Conservation (phyloP, 2,113 vertebrate genomes). For the Lampris incognitus region DNA sequence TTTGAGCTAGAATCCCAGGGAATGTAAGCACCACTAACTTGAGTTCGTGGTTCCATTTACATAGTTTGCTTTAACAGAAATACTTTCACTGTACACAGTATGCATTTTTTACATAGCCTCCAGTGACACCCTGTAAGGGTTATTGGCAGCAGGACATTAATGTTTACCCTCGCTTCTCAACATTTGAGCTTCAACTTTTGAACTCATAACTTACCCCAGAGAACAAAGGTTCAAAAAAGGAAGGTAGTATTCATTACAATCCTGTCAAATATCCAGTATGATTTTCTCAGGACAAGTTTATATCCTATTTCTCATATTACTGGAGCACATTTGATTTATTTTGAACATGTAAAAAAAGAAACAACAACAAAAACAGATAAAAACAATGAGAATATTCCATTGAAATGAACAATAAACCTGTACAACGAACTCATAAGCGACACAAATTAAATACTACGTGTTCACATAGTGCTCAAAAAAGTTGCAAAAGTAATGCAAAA, state of each 20-base stretch:
- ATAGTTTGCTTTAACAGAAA: constrained; percentile 14
- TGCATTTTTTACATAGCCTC: neutral
- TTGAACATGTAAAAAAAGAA: no score
- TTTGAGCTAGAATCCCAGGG: constrained; percentile 13
- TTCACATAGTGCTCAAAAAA: no score
- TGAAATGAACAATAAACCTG: no score
- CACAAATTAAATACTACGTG: no score
- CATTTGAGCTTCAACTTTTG: no score
- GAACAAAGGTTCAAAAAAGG: neutral
- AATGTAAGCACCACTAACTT: neutral
- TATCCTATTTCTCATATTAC: neutral
- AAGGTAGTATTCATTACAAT: no score
- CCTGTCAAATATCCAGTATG: neutral
- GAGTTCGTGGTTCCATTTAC: constrained; percentile 4
- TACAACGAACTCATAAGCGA: no score
- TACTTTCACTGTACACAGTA: neutral
- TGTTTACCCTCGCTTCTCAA: neutral
- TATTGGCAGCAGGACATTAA: neutral
- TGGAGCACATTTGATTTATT: no score
- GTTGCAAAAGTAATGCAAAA: no score
- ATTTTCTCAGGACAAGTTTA: neutral
- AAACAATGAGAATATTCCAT: no score
- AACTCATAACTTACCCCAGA: neutral
- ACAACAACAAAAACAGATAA: no score
- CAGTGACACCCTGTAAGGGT: neutral